These are phyloP conservation scores for Drosophila melanica DNA, from an alignment of 1,140 invertebrate species.

Conservation along the genomic window DNA sequence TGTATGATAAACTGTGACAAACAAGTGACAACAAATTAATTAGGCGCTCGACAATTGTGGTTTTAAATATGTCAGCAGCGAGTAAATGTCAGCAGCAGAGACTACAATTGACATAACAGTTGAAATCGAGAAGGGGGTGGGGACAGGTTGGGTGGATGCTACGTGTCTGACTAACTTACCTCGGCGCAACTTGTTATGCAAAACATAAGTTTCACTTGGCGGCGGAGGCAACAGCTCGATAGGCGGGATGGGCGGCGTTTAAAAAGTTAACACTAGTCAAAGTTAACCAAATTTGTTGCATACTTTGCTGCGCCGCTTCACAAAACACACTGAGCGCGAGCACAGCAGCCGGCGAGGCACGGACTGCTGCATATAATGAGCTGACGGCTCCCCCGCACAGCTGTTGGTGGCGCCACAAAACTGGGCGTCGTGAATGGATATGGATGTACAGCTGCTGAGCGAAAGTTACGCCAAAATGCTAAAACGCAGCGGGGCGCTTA, in stretches of 20 bases:
- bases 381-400: conserved; percentile 36
- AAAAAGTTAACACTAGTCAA: conserved; percentile 79
- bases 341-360: conserved; percentile 21
- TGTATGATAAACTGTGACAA: conserved; percentile 38
- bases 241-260: conserved; percentile 50
- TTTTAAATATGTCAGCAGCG: conserved; percentile 34
- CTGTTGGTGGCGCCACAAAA: conserved; percentile 48
- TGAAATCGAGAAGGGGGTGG: neutral
- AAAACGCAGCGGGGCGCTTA: conserved; percentile 71
- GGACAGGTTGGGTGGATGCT: neutral
- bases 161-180: conserved; percentile 57
- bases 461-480: conserved; percentile 72
- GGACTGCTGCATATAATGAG: conserved; percentile 66
- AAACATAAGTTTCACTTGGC: conserved; percentile 64
- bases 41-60: conserved; percentile 42
- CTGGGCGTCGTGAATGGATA: conserved; percentile 49
- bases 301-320: conserved; percentile 75
- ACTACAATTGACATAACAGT: conserved; percentile 17
- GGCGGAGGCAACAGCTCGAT: neutral
- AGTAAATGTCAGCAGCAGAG: conserved; percentile 17
- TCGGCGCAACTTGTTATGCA: conserved; percentile 55
- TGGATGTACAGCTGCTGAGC: conserved; percentile 48
- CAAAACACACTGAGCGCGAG: conserved; percentile 66
- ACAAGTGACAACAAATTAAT: conserved; percentile 49
- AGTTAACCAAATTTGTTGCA: conserved; percentile 80